Percentiles rank a stretch among this genome's conserved stretches.
These are phyloP conservation scores for Basileuterus tristriatus DNA, from an alignment of 2,797 vertebrate species.

Conservation along the genomic window DNA sequence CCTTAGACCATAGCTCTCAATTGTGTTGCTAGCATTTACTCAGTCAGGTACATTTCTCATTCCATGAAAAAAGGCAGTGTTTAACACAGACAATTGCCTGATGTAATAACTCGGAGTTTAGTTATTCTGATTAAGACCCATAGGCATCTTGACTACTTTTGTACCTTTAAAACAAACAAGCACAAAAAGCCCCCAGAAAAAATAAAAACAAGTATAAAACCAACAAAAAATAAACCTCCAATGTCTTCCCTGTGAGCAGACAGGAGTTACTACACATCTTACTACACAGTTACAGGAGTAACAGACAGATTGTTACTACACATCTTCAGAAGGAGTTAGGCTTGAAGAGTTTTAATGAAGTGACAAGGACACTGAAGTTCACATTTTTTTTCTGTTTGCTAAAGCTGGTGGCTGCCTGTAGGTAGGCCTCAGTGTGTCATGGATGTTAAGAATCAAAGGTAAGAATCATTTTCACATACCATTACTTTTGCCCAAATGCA, in stretches of 20 bases:
- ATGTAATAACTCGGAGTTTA: background rate
- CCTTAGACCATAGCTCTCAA: background rate
- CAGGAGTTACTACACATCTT: background rate
- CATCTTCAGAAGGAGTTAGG: background rate
- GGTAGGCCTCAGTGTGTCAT: background rate
- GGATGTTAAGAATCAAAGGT: background rate
- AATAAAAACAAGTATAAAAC: background rate
- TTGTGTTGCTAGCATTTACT: background rate
- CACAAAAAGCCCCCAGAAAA: accelerated
- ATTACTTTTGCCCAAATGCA: background rate
- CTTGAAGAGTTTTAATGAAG: background rate
- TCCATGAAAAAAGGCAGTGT: background rate
- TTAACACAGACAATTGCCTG: background rate
- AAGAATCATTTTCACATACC: background rate
- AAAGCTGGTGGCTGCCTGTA: background rate
- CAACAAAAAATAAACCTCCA: background rate
- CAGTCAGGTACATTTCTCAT: background rate
- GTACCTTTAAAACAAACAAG: background rate
- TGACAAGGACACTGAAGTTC: background rate
- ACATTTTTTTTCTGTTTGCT: accelerated
- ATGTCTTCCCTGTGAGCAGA: background rate
- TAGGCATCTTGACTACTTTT: background rate
- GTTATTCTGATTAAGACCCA: background rate
- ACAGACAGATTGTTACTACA: background rate
- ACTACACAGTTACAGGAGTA: too few relatives aligned